Evolutionary conservation across 2,797 vertebrate genomes (phyloP).

Genomic region (Hippoglossus hippoglossus): DNA sequence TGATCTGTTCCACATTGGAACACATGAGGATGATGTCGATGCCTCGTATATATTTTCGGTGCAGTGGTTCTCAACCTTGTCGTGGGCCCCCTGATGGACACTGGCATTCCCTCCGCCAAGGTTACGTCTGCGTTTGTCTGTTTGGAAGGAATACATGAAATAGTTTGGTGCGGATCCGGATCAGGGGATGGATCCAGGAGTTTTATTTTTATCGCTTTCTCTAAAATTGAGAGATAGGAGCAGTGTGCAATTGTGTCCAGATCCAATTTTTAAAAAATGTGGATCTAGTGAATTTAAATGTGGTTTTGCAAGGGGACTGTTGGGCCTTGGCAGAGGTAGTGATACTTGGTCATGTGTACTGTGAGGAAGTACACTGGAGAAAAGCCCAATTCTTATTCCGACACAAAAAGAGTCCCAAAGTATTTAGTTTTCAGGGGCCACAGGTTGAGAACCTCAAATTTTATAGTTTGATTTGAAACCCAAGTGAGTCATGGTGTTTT

Average conservation of each 20-base stretch:
- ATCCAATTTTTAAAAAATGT: too few relatives aligned
- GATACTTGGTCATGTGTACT: background rate
- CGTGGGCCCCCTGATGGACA: background rate
- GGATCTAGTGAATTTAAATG: too few relatives aligned
- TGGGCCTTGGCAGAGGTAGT: too few relatives aligned
- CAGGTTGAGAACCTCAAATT: conserved; percentile 5
- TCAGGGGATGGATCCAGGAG: too few relatives aligned
- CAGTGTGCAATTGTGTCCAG: too few relatives aligned
- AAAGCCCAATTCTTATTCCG: too few relatives aligned
- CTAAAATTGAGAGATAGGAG: too few relatives aligned
- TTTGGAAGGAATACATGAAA: background rate
- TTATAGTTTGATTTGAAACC: conserved; percentile 1
- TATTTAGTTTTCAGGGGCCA: background rate
- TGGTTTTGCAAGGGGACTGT: too few relatives aligned
- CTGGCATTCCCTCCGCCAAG: too few relatives aligned
- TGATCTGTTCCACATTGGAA: conserved; percentile 78
- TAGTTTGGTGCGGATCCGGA: too few relatives aligned
- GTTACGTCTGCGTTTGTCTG: background rate
- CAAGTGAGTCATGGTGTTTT: conserved; percentile 7
- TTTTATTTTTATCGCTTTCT: too few relatives aligned
- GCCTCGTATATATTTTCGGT: conserved; percentile 20
- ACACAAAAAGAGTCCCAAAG: background rate
- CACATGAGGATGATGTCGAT: conserved; percentile 33
- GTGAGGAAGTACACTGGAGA: background rate
- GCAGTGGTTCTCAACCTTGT: conserved; percentile 22